A percentile compares a stretch with the other conserved stretches of the same genome.
Evolutionary conservation across 2,888 invertebrate genomes (phyloP).

Genomic region (Atethmia centrago): DNA sequence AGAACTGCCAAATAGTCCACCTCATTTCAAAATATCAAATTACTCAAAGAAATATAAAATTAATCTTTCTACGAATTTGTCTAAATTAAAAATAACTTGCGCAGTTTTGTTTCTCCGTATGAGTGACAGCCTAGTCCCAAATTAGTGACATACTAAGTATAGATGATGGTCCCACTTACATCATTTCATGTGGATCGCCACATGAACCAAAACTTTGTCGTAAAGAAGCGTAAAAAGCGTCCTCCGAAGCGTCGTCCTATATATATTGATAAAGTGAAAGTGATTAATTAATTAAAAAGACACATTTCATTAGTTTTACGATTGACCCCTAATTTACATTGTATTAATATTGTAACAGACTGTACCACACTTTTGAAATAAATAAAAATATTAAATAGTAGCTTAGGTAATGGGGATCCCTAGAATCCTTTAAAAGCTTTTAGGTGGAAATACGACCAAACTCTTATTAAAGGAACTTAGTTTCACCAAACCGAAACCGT

Average conservation of each 20-base stretch:
- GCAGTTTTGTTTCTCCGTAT: slow-evolving; percentile 35
- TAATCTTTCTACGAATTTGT: slow-evolving; percentile 33
- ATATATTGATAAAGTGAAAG: neutral
- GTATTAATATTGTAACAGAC: neutral
- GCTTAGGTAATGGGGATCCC: neutral
- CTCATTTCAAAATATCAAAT: slow-evolving; percentile 11
- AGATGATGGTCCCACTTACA: neutral
- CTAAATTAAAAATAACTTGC: slow-evolving; percentile 32
- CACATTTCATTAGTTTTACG: neutral
- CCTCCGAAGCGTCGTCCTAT: no score
- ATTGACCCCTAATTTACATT: neutral
- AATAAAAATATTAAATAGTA: neutral
- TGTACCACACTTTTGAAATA: neutral
- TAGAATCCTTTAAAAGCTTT: neutral
- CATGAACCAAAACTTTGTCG: neutral
- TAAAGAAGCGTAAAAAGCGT: neutral
- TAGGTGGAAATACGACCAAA: neutral
- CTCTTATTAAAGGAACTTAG: neutral
- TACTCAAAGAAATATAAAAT: slow-evolving; percentile 8
- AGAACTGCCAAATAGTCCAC: slow-evolving; percentile 8
- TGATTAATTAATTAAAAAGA: neutral
- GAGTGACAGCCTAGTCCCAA: slow-evolving; percentile 20
- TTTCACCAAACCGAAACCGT: neutral
- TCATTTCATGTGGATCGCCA: neutral
- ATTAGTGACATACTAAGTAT: slow-evolving; percentile 6